A percentile compares a stretch with the other conserved stretches of the same genome.
phyloP scores from a whole-genome alignment of 2,113 vertebrate genomes.

The Hirundichthys speculiger region DNA sequence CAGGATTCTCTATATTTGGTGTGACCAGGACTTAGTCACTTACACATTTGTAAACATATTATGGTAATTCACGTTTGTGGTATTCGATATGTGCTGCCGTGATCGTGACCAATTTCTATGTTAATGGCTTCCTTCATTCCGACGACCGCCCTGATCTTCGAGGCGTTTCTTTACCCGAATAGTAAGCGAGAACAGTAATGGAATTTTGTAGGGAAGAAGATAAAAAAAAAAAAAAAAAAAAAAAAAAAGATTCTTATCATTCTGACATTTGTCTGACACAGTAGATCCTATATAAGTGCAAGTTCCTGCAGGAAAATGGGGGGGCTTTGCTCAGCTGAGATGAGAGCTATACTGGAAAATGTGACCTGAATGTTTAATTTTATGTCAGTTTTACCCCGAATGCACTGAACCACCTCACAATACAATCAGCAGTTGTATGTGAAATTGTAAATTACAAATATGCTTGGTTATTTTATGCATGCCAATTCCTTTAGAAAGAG shows the following conservation, averaged over 20 bases:
- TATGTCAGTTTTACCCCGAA: neutral
- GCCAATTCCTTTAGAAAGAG: neutral
- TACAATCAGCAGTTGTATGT: too few relatives aligned
- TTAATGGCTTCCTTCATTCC: neutral
- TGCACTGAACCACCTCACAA: too few relatives aligned
- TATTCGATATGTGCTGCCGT: neutral
- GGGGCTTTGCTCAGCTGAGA: slow-evolving; percentile 41
- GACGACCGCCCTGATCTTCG: too few relatives aligned
- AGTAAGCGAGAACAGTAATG: slow-evolving; percentile 5
- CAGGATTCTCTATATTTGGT: slow-evolving; percentile 21
- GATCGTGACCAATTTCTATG: slow-evolving; percentile 2
- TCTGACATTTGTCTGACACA: slow-evolving; percentile 12
- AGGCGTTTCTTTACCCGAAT: neutral
- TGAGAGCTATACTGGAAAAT: slow-evolving; percentile 16
- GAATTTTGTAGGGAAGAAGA: neutral
- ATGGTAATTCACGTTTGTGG: neutral
- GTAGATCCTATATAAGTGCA: slow-evolving; percentile 49
- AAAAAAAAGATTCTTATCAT: too few relatives aligned
- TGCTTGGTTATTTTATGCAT: too few relatives aligned
- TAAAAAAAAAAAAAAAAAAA: too few relatives aligned
- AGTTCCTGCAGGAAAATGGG: slow-evolving; percentile 40
- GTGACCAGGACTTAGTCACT: slow-evolving; percentile 25
- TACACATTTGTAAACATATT: slow-evolving; percentile 16
- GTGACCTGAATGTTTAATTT: slow-evolving; percentile 32
- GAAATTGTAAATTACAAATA: neutral